Base-by-base conservation (phyloP, 2,113 vertebrate genomes). In the Amia ocellicauda region DNA sequence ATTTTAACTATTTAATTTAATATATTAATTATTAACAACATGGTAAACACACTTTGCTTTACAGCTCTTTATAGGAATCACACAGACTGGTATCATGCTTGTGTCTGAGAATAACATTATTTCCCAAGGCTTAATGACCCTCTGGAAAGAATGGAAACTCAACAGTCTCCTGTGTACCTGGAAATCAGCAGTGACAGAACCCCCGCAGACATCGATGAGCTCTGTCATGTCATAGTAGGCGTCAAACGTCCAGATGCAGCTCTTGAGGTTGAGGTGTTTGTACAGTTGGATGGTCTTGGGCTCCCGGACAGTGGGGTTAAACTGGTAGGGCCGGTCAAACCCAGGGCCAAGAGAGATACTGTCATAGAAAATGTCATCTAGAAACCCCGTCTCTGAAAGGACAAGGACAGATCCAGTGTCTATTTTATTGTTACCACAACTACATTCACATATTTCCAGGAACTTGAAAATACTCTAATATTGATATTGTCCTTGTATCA, bases 191-290 rank as follows among this genome's bases (percentile, higher is more conserved):
- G 94, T 97, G 67, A 99, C 96, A 0, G 96, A 97, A 20, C 97
- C 97, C 0, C 94, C 91, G 0, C 97, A 99, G 72, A 99, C 92
- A 0, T 99, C 97, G 0, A 98, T 98, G 3, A 99, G 69, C 59
- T 98, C 96, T 0, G 97, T 99, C 97, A 99, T 98, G 85, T 98
- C 96, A 0, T 99, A 98, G 52, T 86, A 99, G 0, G 96, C 94
- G 1, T 99, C 91, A 0, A 99, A 99, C 1, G 95, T 98, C 97
- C 97, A 99, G 74, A 98, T 95, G 70, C 97, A 99, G 88, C 91
- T 99, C 80, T 99, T 99, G 0, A 99, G 91, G 81, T 98, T 99
- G 58, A 98, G 90, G 79, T 98, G 96, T 58, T 94, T 94, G 73
- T 99, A 99, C 2, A 99, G 88, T 77, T 91, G 94, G 78, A 98